Evolutionary conservation across 2,113 vertebrate species (phyloP).

Genomic region (Nesogale talazaci): DNA sequence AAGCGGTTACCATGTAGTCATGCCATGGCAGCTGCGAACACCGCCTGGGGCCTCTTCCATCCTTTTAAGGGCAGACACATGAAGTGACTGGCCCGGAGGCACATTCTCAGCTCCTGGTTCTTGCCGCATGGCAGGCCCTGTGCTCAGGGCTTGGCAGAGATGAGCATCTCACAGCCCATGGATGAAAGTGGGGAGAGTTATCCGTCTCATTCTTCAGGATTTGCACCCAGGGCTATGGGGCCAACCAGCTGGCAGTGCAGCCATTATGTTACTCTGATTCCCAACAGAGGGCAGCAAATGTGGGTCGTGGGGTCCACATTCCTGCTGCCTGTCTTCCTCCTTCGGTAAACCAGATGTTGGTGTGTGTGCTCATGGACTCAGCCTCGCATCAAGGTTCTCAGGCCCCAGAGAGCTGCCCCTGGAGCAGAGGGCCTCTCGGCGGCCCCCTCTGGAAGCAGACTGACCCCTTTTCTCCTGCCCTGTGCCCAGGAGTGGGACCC

Average conservation of each 20-base stretch:
- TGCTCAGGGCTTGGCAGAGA: neutral
- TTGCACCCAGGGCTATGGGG: neutral
- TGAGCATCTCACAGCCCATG: neutral
- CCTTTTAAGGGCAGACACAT: rapidly evolving
- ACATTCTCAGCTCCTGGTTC: neutral
- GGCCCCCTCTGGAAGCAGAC: neutral
- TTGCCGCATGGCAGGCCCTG: neutral
- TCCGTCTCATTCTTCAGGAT: neutral
- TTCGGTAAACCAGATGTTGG: neutral
- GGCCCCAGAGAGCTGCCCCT: neutral
- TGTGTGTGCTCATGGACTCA: neutral
- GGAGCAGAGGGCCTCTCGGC: neutral
- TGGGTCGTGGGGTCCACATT: neutral
- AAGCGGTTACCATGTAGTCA: neutral
- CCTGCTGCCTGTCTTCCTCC: neutral
- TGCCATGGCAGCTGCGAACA: rapidly evolving
- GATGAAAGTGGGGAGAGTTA: neutral
- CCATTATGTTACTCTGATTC: too few relatives aligned
- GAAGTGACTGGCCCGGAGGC: neutral
- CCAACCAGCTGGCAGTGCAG: neutral
- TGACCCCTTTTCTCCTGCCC: neutral
- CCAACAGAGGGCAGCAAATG: neutral
- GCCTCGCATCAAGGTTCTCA: neutral
- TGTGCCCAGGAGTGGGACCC: neutral
- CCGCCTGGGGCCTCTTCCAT: neutral